These are phyloP conservation scores for Xyrichtys novacula DNA, from an alignment of 2,797 vertebrate species.

Conservation along the genomic window DNA sequence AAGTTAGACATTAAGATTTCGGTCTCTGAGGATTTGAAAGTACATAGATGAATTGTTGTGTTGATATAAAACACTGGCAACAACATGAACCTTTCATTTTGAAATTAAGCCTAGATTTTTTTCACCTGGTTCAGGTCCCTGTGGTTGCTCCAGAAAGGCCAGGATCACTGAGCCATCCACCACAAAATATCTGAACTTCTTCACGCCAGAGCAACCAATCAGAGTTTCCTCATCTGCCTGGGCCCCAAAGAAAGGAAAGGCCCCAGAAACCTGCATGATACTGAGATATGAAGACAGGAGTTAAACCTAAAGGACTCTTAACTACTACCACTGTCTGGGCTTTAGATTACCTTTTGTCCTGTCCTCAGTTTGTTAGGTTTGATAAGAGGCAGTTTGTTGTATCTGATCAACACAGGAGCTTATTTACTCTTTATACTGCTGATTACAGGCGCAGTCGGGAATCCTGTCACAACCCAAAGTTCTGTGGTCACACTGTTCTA, in stretches of 20 bases:
- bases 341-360: too few species aligned
- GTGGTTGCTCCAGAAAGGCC: slow-evolving; percentile 91
- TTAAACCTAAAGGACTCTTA: neutral
- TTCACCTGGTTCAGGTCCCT: slow-evolving; percentile 84
- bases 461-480: too few species aligned
- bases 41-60: neutral
- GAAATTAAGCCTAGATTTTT: too few species aligned
- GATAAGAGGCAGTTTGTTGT: too few species aligned
- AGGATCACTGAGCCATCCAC: slow-evolving; percentile 93
- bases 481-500: too few species aligned
- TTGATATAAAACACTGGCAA: too few species aligned
- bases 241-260: neutral
- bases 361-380: too few species aligned
- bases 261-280: slow-evolving; percentile 60
- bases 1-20: neutral
- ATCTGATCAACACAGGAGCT: too few species aligned
- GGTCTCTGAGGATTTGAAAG: neutral
- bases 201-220: slow-evolving; percentile 14
- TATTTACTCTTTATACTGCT: too few species aligned
- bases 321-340: too few species aligned
- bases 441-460: too few species aligned
- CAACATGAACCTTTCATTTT: too few species aligned
- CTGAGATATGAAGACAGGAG: slow-evolving; percentile 21
- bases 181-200: slow-evolving; percentile 90
- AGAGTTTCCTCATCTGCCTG: slow-evolving; percentile 22